Base-by-base conservation (phyloP, 2,888 invertebrate species). In the Petrolisthes cinctipes region DNA sequence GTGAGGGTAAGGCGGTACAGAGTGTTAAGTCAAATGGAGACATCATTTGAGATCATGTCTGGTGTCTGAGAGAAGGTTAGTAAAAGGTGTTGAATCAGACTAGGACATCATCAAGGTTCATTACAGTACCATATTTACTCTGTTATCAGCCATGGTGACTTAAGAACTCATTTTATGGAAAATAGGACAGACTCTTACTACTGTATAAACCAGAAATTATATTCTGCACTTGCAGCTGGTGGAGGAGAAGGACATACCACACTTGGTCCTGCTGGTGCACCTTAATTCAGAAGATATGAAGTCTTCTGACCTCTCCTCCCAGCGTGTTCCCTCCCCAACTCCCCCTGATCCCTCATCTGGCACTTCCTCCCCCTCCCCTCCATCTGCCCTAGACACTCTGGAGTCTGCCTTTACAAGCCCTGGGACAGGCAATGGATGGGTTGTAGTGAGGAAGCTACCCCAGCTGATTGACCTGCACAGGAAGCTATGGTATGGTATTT, bases 191-290 rank as follows among this genome's bases (percentile, higher is more conserved):
- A 37, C 37, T 37, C 37, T 37, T 37, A 37, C 37, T 37, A 37
- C 37, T 37, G 37, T 37, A 37, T 37, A 37, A 37, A 37, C 37
- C 37, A 37, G 37, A 37, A 37, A 37, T 37, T 37, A 1, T 37
- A 2, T 37, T 37, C 37, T 37, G 37, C 37, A 37, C 82, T 92
- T 92, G 51, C 91, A 95, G 95, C 93, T 94, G 66, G 93, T 94
- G 90, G 95, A 95, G 89, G 95, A 95, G 91, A 95, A 95, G 0
- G 95, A 95, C 91, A 94, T 94, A 3, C 94, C 95, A 0, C 95
- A 96, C 92, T 96, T 97, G 92, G 96, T 97, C 91, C 95, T 97
- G 91, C 95, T 97, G 1, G 96, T 97, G 7, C 96, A 97, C 92
- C 96, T 90, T 14, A 82, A 76, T 57, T 82, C 89, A 1, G 87